Conservation (phyloP, 2,888 invertebrate genomes). For the Drosophila meridiana region DNA sequence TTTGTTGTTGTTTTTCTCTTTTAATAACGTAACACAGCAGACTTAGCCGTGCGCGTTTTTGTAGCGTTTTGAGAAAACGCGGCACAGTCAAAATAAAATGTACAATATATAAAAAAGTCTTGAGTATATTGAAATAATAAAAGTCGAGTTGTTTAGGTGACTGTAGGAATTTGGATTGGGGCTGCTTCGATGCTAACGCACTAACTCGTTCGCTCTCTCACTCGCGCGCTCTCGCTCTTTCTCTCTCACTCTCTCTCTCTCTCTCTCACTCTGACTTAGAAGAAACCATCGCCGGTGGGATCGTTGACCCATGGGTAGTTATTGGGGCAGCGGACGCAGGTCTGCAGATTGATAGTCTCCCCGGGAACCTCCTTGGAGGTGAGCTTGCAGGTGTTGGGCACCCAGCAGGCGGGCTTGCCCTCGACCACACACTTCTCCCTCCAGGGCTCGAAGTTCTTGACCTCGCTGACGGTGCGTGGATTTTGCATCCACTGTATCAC, state of each 20-base stretch:
- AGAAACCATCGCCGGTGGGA: slow-evolving; percentile 91
- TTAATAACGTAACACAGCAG: slow-evolving; percentile 85
- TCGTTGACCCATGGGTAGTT: slow-evolving; percentile 98
- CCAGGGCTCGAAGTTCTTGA: slow-evolving; percentile 97
- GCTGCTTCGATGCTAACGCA: slow-evolving; percentile 49
- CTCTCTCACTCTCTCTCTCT: background rate
- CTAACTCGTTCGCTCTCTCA: slow-evolving; percentile 23
- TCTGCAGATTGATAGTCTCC: slow-evolving; percentile 96
- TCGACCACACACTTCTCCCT: slow-evolving; percentile 97
- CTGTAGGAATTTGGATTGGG: slow-evolving; percentile 59
- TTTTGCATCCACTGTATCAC: slow-evolving; percentile 98
- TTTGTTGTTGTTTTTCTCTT: slow-evolving; percentile 49
- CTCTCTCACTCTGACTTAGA: slow-evolving; percentile 87
- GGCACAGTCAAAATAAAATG: slow-evolving; percentile 60
- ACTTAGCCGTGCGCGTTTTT: slow-evolving; percentile 69
- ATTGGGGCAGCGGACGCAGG: slow-evolving; percentile 96
- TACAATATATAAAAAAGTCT: slow-evolving; percentile 61
- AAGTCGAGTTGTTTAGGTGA: slow-evolving; percentile 44
- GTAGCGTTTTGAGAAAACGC: slow-evolving; percentile 39
- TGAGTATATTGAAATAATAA: slow-evolving; percentile 54
- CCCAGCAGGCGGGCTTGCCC: slow-evolving; percentile 93
- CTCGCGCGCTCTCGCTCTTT: slow-evolving; percentile 44
- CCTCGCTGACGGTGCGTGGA: slow-evolving; percentile 92
- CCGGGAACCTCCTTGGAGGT: slow-evolving; percentile 97
- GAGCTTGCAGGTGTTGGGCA: slow-evolving; percentile 95